These are phyloP conservation scores for Xerus inauris DNA, from an alignment of 2,113 vertebrate genomes.

Conservation along the genomic window DNA sequence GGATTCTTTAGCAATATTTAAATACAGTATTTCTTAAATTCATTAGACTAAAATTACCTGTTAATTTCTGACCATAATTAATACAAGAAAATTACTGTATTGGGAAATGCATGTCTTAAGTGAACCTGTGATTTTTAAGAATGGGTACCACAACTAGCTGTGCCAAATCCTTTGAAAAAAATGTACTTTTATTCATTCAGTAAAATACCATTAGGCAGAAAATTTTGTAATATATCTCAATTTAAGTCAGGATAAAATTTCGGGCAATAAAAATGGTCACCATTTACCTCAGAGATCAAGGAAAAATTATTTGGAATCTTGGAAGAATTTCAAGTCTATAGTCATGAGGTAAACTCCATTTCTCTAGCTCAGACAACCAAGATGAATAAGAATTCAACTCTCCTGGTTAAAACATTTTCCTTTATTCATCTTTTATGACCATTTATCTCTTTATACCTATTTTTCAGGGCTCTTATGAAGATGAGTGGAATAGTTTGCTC, in stretches of 20 bases:
- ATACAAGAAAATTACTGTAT: not conserved
- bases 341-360: not conserved
- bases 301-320: constrained; percentile 63
- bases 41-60: not conserved
- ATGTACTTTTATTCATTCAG: constrained; percentile 55
- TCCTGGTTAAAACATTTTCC: constrained; percentile 63
- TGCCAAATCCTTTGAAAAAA: constrained; percentile 5
- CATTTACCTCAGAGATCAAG: constrained; percentile 44
- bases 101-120: not conserved
- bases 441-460: constrained; percentile 69
- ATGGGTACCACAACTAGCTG: not conserved
- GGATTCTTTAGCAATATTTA: not conserved
- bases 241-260: constrained; percentile 67
- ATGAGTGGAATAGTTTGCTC: constrained; percentile 48
- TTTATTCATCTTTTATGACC: constrained; percentile 66
- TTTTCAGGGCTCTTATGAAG: constrained; percentile 59
- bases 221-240: constrained; percentile 63
- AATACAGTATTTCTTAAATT: not conserved
- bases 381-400: constrained; percentile 62
- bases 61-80: constrained; percentile 4
- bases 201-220: constrained; percentile 55
- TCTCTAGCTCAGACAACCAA: constrained; percentile 50
- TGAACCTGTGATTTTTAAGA: not conserved
- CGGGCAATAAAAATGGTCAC: constrained; percentile 56
- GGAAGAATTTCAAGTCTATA: constrained; percentile 50